Conservation (phyloP, 2,797 vertebrate species). For the Myripristis jacobus region DNA sequence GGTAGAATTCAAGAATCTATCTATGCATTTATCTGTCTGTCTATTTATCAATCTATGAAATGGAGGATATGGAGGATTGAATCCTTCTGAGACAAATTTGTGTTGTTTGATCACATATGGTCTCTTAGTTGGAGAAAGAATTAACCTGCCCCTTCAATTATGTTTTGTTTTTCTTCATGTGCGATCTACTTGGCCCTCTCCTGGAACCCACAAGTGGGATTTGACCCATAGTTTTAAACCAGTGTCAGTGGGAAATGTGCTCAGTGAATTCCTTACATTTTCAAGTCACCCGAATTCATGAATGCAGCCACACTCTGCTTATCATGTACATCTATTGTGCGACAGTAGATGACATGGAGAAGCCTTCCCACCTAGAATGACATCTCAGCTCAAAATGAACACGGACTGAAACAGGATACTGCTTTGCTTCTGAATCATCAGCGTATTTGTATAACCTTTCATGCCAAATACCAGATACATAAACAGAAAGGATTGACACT, state of each 20-base stretch:
- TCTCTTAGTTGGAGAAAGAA: neutral
- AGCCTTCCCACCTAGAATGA: slow-evolving; percentile 29
- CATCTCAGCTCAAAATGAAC: slow-evolving; percentile 57
- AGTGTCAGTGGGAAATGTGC: neutral
- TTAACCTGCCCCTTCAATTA: neutral
- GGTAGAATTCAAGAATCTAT: too few species aligned
- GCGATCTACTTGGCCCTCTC: neutral
- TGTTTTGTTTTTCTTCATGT: neutral
- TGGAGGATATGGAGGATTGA: neutral
- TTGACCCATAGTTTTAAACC: neutral
- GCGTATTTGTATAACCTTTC: slow-evolving; percentile 50
- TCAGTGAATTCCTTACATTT: neutral
- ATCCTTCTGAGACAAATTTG: neutral
- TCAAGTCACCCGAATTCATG: neutral
- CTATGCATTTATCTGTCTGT: too few species aligned
- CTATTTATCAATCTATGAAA: too few species aligned
- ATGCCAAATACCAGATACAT: slow-evolving; percentile 54
- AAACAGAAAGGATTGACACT: slow-evolving; percentile 33
- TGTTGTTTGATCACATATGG: neutral
- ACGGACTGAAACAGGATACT: slow-evolving; percentile 51
- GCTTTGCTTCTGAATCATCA: slow-evolving; percentile 55
- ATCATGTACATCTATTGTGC: slow-evolving; percentile 4
- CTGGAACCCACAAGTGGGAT: neutral
- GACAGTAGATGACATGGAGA: slow-evolving; percentile 11
- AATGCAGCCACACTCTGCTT: slow-evolving; percentile 5